Evolutionary conservation across 2,113 vertebrate genomes (phyloP), one percentile per base, ranked within the genome.

Genomic region (Catharus fuscescens): DNA sequence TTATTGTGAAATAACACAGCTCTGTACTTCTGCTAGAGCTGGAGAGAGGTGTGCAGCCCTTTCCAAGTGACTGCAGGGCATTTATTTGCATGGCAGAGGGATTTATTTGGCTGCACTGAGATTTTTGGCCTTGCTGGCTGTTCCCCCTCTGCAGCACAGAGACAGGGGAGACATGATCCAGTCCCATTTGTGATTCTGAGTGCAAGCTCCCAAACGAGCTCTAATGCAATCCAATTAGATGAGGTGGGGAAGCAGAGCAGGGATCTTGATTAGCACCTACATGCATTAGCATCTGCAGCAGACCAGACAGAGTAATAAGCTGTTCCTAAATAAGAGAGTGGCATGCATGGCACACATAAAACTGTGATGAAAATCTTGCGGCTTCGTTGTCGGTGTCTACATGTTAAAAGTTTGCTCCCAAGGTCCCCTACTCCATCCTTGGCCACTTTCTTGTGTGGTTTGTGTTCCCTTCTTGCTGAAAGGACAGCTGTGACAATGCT

Each of bases 241-340:
- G 56, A 85, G 91, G 86, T 54, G 23, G 86, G 77, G 71, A 94
- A 84, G 60, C 69, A 89, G 57, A 76, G 48, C 48, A 65, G 77
- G 70, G 54, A 54, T 47, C 80, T 87, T 91, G 91, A 96, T 97
- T 85, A 90, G 18, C 86, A 89, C 84, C 93, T 91, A 57, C 83
- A 81, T 28, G 21, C 60, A 96, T 95, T 97, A 94, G 81, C 92
- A 92, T 92, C 85, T 96, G 92, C 87, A 91, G 93, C 61, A 96
- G 73, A 95, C 80, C 88, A 94, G 82, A 92, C 94, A 53, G 25
- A 84, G 77, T 54, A 92, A 94, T 95, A 69, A 94, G 61, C 78
- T 79, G 42, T 72, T 95, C 84, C 89, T 66, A 79, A 96, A 95
- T 95, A 91, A 96, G 77, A 38, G 29, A 53, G 28, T 4, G 50